Evolutionary conservation across 2,888 invertebrate genomes (phyloP).

Genomic region (Fabriciana adippe): DNA sequence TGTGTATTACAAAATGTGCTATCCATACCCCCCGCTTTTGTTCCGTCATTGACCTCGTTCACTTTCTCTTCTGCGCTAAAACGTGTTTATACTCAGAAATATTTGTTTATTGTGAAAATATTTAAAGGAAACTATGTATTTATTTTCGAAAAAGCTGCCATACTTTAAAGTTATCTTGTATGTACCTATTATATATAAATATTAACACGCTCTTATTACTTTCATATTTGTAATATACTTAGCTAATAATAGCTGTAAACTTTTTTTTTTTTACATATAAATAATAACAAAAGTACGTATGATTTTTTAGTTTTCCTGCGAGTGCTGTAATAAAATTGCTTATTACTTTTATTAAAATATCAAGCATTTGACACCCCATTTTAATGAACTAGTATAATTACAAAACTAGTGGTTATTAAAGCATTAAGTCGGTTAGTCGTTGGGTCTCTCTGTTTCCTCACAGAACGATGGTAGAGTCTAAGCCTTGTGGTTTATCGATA

Average conservation of each 20-base stretch:
- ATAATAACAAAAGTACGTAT: too few relatives aligned
- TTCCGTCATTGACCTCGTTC: slow-evolving; percentile 29
- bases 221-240: too few relatives aligned
- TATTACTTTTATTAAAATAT: too few relatives aligned
- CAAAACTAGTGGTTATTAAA: slow-evolving; percentile 44
- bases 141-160: background rate
- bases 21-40: slow-evolving; percentile 13
- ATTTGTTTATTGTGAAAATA: background rate
- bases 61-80: slow-evolving; percentile 39
- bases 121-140: background rate
- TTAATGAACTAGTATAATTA: slow-evolving; percentile 17
- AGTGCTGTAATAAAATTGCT: too few relatives aligned
- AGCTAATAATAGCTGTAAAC: too few relatives aligned
- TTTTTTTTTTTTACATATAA: too few relatives aligned
- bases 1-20: slow-evolving; percentile 31
- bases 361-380: too few relatives aligned
- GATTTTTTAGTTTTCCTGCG: too few relatives aligned
- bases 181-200: too few relatives aligned
- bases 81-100: slow-evolving; percentile 18
- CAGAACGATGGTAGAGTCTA: slow-evolving; percentile 41
- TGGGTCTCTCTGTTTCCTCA: slow-evolving; percentile 55
- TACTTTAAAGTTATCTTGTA: background rate
- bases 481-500: slow-evolving; percentile 34
- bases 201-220: too few relatives aligned
- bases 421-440: slow-evolving; percentile 50